Evolutionary conservation across 2,888 invertebrate genomes (phyloP).

Genomic region (Alsophila aescularia): DNA sequence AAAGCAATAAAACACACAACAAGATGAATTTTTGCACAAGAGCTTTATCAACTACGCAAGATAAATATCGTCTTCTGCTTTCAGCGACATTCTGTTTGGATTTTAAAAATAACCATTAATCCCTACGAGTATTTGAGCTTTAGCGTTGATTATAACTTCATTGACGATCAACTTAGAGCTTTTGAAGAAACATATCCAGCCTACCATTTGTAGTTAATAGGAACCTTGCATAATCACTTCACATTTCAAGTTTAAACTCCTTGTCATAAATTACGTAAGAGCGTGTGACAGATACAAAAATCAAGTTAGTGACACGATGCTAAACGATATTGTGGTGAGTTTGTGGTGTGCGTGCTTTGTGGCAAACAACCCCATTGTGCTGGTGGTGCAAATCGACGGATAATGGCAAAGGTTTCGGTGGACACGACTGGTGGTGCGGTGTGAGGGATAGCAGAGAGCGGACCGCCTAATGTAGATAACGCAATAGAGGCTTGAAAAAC

Average conservation of each 20-base stretch:
- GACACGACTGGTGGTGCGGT: slow-evolving; percentile 52
- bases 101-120: no score
- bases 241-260: slow-evolving; percentile 16
- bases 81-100: no score
- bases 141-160: no score
- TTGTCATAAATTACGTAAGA: slow-evolving; percentile 28
- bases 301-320: slow-evolving; percentile 51
- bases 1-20: no score
- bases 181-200: background rate
- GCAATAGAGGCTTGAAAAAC: no score
- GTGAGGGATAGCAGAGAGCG: slow-evolving; percentile 34
- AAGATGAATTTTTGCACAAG: no score
- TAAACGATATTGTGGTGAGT: slow-evolving; percentile 59
- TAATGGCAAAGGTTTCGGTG: slow-evolving; percentile 59
- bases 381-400: slow-evolving; percentile 55
- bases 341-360: slow-evolving; percentile 59
- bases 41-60: no score
- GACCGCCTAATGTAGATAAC: background rate
- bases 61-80: no score
- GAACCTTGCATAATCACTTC: slow-evolving; percentile 8
- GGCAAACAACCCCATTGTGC: slow-evolving; percentile 58
- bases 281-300: slow-evolving; percentile 37
- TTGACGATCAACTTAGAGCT: no score
- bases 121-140: no score
- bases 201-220: background rate